Conservation (phyloP, 2,797 vertebrate species). For the Acrossocheilus fasciatus region DNA sequence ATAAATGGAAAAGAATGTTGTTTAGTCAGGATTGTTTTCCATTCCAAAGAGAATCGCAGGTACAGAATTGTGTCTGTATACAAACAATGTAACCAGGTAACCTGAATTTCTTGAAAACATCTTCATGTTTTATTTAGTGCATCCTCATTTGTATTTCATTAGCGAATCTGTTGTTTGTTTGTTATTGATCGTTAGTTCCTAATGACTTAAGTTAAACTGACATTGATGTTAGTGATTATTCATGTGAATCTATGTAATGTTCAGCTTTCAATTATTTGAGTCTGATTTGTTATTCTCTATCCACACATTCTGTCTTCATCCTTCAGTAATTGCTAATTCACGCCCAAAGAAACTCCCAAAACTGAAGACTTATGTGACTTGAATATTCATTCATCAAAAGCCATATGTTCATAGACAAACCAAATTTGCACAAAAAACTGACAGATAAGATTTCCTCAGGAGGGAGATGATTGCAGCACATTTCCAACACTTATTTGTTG, state of each 20-base stretch:
- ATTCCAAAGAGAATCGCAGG: neutral
- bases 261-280: neutral
- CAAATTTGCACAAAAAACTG: slow-evolving; percentile 29
- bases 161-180: neutral
- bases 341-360: neutral
- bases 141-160: slow-evolving; percentile 4
- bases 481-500: neutral
- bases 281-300: neutral
- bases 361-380: slow-evolving; percentile 16
- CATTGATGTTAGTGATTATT: slow-evolving; percentile 23
- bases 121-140: neutral
- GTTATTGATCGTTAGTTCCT: neutral
- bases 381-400: slow-evolving; percentile 34
- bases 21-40: neutral
- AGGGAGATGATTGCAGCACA: neutral
- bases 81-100: slow-evolving; percentile 55
- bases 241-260: slow-evolving; percentile 21
- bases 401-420: slow-evolving; percentile 32
- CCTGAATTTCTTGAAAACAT: slow-evolving; percentile 63
- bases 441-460: slow-evolving; percentile 15
- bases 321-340: slow-evolving; percentile 32
- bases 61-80: slow-evolving; percentile 12
- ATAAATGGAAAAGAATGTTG: slow-evolving; percentile 21
- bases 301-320: slow-evolving; percentile 5
- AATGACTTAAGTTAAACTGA: slow-evolving; percentile 16